Conservation (phyloP, 2,113 vertebrate species). For the Perca fluviatilis region DNA sequence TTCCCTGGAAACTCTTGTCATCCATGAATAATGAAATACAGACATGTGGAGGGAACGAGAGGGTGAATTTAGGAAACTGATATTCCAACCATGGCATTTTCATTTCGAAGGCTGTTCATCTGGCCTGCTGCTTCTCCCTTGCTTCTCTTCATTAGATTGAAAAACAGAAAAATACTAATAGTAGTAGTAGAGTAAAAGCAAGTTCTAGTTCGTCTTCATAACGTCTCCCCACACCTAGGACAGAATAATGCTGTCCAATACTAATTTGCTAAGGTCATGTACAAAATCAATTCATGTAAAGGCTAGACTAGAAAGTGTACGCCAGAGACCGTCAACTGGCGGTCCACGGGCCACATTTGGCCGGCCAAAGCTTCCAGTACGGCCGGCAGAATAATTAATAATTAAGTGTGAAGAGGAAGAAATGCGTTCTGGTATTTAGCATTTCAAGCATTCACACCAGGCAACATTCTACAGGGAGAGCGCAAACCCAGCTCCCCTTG, state of each 20-base stretch:
- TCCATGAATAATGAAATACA: slow-evolving; percentile 65
- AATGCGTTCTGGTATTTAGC: too few species aligned
- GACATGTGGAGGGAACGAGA: slow-evolving; percentile 13
- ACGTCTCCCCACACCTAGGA: not conserved
- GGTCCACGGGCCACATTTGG: too few species aligned
- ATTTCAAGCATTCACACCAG: too few species aligned
- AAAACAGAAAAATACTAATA: not conserved
- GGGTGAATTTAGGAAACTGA: slow-evolving; percentile 36
- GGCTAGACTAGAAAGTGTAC: too few species aligned
- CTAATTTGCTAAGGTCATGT: not conserved
- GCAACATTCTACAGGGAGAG: too few species aligned
- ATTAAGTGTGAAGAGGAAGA: too few species aligned
- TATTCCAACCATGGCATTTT: slow-evolving; percentile 28
- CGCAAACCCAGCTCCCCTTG: too few species aligned
- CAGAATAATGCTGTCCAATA: not conserved
- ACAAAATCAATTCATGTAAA: not conserved
- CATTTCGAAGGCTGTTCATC: slow-evolving; percentile 23
- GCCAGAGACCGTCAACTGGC: too few species aligned
- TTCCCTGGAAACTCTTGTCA: slow-evolving; percentile 47
- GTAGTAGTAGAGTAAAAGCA: not conserved
- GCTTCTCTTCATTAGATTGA: not conserved
- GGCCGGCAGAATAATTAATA: too few species aligned
- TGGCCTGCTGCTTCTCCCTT: slow-evolving; percentile 2
- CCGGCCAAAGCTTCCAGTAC: too few species aligned
- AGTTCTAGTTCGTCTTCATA: not conserved